A percentile compares a stretch with the other conserved stretches of the same genome.
Conservation (phyloP, 2,797 vertebrate genomes). For the Propithecus deckenii region DNA sequence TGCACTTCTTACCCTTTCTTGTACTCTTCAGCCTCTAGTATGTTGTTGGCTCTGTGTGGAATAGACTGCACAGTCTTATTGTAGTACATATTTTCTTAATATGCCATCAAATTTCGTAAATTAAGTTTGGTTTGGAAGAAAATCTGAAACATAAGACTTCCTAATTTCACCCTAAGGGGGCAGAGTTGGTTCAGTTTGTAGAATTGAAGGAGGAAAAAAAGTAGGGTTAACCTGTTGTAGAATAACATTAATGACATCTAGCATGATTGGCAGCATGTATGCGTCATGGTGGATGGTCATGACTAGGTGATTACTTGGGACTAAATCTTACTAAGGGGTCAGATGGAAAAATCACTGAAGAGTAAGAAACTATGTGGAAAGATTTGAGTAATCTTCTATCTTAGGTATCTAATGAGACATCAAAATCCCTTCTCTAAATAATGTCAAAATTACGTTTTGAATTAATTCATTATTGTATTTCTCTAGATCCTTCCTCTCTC, state of each 20-base stretch:
- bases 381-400: not conserved
- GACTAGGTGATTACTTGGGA: not conserved
- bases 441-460: not conserved
- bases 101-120: not conserved
- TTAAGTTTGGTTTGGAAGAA: not conserved
- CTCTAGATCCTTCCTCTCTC: not conserved
- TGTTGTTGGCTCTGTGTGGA: not conserved
- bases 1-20: not conserved
- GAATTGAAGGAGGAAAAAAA: not conserved
- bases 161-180: not conserved
- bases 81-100: not conserved
- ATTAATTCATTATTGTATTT: not conserved
- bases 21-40: not conserved
- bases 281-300: not conserved
- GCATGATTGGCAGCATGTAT: not conserved
- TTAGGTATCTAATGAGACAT: not conserved
- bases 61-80: not conserved
- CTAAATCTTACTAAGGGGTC: not conserved
- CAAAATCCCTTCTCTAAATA: not conserved
- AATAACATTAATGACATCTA: not conserved
- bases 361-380: not conserved
- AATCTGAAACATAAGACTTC: not conserved
- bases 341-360: not conserved
- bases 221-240: not conserved
- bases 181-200: not conserved